These are phyloP conservation scores for Syrrhaptes paradoxus DNA, from an alignment of 2,113 vertebrate genomes.

Conservation along the genomic window DNA sequence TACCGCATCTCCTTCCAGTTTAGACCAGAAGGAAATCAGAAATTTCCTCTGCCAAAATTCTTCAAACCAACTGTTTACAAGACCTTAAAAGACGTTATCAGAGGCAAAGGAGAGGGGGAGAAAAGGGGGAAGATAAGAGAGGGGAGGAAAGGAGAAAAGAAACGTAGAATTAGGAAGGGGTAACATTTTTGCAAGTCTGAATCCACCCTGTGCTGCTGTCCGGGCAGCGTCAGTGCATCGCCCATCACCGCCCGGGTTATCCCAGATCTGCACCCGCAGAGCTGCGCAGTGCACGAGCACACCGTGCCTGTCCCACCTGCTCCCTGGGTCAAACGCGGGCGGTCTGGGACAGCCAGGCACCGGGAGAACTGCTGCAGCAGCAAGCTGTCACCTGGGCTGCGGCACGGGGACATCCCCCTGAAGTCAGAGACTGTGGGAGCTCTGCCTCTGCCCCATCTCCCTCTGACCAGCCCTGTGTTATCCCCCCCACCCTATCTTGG, in stretches of 20 bases:
- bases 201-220: fast-evolving
- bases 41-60: constrained; percentile 7
- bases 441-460: neutral
- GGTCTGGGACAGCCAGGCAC: neutral
- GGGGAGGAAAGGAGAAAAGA: neutral
- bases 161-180: too few relatives aligned
- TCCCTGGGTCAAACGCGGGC: neutral
- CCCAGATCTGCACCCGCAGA: fast-evolving
- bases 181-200: neutral
- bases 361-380: neutral
- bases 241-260: fast-evolving
- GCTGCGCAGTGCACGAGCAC: neutral
- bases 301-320: fast-evolving
- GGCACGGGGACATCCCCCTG: neutral
- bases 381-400: neutral
- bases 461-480: neutral
- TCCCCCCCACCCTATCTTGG: neutral
- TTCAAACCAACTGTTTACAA: neutral
- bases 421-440: neutral
- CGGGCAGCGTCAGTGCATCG: neutral
- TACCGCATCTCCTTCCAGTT: constrained; percentile 12
- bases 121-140: neutral
- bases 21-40: constrained; percentile 46
- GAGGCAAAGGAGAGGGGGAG: neutral
- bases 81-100: neutral